phyloP scores from a whole-genome alignment of 2,888 invertebrate species.

The Tolmerus cingulatus region DNA sequence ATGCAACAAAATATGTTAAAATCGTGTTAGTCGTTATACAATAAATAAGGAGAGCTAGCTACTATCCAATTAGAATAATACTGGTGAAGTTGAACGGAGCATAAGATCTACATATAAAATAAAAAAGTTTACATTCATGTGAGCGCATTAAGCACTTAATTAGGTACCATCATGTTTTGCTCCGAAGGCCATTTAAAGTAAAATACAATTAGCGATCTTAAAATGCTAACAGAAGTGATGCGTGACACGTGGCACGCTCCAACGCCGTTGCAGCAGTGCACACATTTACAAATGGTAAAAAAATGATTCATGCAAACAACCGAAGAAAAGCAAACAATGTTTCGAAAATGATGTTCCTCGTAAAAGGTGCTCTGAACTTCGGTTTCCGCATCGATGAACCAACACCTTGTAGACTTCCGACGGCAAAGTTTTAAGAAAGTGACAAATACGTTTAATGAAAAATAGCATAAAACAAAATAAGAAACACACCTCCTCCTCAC shows the following conservation, averaged over 20 bases:
- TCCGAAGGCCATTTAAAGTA: neutral
- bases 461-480: neutral
- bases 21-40: neutral
- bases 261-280: neutral
- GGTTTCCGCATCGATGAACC: constrained; percentile 27
- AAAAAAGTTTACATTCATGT: neutral
- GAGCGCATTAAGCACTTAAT: neutral
- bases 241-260: constrained; percentile 13
- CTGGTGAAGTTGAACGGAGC: neutral
- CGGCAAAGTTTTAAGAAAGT: constrained; percentile 21
- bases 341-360: neutral
- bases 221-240: neutral
- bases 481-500: neutral
- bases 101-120: neutral
- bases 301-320: neutral
- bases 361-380: constrained; percentile 10
- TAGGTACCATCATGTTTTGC: neutral
- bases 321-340: constrained; percentile 8
- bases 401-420: constrained; percentile 14
- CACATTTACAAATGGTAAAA: neutral
- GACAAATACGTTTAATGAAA: neutral
- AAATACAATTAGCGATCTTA: neutral
- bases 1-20: no score
- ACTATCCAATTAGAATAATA: neutral
- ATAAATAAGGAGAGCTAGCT: neutral